A percentile compares a stretch with the other conserved stretches of the same genome.
Evolutionary conservation across 2,888 invertebrate species (phyloP).

Genomic region (Cephonodes hylas): DNA sequence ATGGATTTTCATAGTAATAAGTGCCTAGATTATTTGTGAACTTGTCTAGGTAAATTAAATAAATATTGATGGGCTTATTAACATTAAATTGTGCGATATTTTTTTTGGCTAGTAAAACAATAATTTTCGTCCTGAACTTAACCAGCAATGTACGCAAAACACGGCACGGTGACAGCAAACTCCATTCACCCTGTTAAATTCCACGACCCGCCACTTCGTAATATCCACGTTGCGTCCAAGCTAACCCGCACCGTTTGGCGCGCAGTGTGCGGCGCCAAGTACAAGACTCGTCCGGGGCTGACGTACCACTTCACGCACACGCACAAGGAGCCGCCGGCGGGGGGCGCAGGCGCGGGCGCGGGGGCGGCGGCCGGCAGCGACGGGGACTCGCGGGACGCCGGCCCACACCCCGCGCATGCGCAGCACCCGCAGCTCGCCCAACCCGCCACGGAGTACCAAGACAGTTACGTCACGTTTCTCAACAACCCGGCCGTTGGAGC

Average conservation of each 20-base stretch:
- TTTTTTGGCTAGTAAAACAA: too few relatives aligned
- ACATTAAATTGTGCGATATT: too few relatives aligned
- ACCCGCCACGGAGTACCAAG: constrained; percentile 81
- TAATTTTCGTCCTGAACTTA: too few relatives aligned
- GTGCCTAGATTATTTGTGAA: not conserved
- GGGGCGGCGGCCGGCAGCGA: constrained; percentile 46
- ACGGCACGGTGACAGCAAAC: too few relatives aligned
- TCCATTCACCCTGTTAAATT: not conserved
- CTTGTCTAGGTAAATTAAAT: too few relatives aligned
- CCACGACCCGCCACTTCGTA: not conserved
- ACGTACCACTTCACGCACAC: constrained; percentile 97
- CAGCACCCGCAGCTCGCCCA: constrained; percentile 12
- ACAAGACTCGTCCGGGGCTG: constrained; percentile 97
- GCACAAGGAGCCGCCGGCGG: constrained; percentile 83
- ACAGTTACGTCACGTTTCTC: constrained; percentile 85
- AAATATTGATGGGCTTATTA: too few relatives aligned
- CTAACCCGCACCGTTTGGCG: constrained; percentile 4
- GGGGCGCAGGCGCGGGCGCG: constrained; percentile 32
- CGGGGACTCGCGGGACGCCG: constrained; percentile 83
- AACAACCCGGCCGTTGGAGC: constrained; percentile 77
- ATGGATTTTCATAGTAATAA: not conserved
- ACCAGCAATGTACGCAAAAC: too few relatives aligned
- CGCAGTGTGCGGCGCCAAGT: constrained; percentile 96
- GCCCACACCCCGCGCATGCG: not conserved
- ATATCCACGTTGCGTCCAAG: not conserved